Conservation (phyloP, 2,888 invertebrate genomes). For the Nephrotoma flavescens region DNA sequence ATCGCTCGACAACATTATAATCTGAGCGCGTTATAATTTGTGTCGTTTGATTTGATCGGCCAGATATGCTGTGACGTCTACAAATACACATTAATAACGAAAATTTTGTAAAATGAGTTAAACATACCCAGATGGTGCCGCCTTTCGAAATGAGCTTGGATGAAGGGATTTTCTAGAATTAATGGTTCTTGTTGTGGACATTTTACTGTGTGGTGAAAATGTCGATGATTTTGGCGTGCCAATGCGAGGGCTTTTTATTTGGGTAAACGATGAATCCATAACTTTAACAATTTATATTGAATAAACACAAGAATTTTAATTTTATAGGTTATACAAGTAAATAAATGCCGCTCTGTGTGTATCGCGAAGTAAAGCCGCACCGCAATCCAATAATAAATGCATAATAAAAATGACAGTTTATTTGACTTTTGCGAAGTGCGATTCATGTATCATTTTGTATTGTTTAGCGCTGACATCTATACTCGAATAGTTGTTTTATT, state of each 20-base stretch:
- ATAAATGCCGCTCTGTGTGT: not conserved
- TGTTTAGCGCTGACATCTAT: not conserved
- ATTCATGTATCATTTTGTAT: not conserved
- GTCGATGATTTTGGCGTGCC: not conserved
- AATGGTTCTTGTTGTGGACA: constrained; percentile 18
- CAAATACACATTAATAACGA: constrained; percentile 13
- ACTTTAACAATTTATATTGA: not conserved
- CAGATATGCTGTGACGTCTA: constrained; percentile 41
- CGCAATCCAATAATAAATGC: not conserved
- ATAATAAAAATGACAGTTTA: not conserved
- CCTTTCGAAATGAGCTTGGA: constrained; percentile 20
- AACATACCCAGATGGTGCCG: constrained; percentile 2
- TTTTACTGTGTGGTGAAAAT: constrained; percentile 7
- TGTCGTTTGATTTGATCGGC: constrained; percentile 48
- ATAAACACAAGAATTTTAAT: not conserved
- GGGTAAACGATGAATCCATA: not conserved
- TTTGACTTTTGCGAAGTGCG: not conserved
- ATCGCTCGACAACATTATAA: constrained; percentile 59
- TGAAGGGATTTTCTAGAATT: constrained; percentile 20
- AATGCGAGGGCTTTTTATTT: not conserved
- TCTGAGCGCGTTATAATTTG: constrained; percentile 64
- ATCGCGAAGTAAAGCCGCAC: not conserved
- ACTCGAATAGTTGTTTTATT: not conserved
- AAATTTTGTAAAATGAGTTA: not conserved
- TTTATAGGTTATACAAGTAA: not conserved